Evolutionary conservation across 1,140 invertebrate species (phyloP).

Genomic region (Trichoplusia ni): DNA sequence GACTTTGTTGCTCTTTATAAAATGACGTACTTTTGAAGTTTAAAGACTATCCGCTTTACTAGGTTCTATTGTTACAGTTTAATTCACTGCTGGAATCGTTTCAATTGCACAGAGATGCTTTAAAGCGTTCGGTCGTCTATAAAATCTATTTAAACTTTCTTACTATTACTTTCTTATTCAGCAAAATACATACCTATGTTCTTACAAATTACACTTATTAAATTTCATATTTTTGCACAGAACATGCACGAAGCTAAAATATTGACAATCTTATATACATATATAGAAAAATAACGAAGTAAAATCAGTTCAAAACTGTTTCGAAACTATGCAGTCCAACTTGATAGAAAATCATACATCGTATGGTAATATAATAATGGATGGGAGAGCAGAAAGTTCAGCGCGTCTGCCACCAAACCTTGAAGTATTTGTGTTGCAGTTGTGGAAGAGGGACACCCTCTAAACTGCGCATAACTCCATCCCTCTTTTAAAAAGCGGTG

Average conservation of each 20-base stretch:
- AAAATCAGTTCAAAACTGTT: slow-evolving; percentile 1
- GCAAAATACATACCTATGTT: too few relatives aligned
- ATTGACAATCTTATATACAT: neutral
- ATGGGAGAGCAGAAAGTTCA: slow-evolving; percentile 10
- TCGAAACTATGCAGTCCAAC: neutral
- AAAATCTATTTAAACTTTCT: too few relatives aligned
- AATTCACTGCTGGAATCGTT: neutral
- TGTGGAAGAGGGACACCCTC: too few relatives aligned
- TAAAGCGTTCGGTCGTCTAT: too few relatives aligned
- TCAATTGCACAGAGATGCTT: neutral
- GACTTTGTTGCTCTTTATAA: slow-evolving; percentile 18
- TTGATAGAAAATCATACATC: neutral
- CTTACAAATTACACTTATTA: too few relatives aligned
- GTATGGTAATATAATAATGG: slow-evolving; percentile 3
- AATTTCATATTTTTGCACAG: too few relatives aligned
- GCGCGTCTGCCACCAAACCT: too few relatives aligned
- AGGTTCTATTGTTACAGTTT: neutral
- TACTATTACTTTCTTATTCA: too few relatives aligned
- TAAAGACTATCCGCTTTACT: slow-evolving; percentile 37
- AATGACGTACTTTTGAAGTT: slow-evolving; percentile 44
- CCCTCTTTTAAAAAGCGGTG: too few relatives aligned
- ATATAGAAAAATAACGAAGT: neutral
- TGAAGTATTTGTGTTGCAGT: too few relatives aligned
- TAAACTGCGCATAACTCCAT: too few relatives aligned
- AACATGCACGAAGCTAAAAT: too few relatives aligned